These are phyloP conservation scores for Drosophila testacea DNA, from an alignment of 2,888 invertebrate species.

Conservation along the genomic window DNA sequence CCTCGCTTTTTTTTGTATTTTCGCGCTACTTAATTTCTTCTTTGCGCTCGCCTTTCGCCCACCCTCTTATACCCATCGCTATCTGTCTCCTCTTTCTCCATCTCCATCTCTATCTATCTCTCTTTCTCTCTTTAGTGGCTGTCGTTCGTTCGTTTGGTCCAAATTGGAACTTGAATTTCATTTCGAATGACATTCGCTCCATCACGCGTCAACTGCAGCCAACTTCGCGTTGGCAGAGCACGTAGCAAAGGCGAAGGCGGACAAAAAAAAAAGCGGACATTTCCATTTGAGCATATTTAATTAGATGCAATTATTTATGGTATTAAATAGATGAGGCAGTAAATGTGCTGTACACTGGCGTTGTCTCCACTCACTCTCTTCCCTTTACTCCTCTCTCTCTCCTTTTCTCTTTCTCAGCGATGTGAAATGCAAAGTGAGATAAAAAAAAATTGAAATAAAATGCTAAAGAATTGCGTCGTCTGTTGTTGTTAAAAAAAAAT, in stretches of 20 bases:
- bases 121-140: slow-evolving; percentile 28
- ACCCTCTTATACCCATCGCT: slow-evolving; percentile 5
- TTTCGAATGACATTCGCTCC: slow-evolving; percentile 85
- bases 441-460: slow-evolving; percentile 81
- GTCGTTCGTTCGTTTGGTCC: slow-evolving; percentile 58
- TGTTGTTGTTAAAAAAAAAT: slow-evolving; percentile 32
- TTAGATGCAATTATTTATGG: slow-evolving; percentile 85
- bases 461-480: slow-evolving; percentile 81
- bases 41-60: slow-evolving; percentile 28
- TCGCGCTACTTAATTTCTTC: slow-evolving; percentile 65
- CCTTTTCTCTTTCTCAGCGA: slow-evolving; percentile 5
- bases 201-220: slow-evolving; percentile 84
- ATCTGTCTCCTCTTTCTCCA: too few species aligned
- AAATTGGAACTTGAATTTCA: slow-evolving; percentile 84
- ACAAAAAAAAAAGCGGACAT: slow-evolving; percentile 77
- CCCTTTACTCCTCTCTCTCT: not conserved
- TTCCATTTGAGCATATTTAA: slow-evolving; percentile 85
- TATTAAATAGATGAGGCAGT: slow-evolving; percentile 85
- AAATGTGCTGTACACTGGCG: slow-evolving; percentile 79
- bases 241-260: slow-evolving; percentile 50
- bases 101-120: slow-evolving; percentile 6
- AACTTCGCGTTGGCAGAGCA: slow-evolving; percentile 61
- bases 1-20: slow-evolving; percentile 25
- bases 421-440: slow-evolving; percentile 61
- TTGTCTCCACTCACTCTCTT: slow-evolving; percentile 29